A percentile compares a stretch with the other conserved stretches of the same genome.
Conservation (phyloP, 1,140 invertebrate genomes). For the Heliconius hewitsoni region DNA sequence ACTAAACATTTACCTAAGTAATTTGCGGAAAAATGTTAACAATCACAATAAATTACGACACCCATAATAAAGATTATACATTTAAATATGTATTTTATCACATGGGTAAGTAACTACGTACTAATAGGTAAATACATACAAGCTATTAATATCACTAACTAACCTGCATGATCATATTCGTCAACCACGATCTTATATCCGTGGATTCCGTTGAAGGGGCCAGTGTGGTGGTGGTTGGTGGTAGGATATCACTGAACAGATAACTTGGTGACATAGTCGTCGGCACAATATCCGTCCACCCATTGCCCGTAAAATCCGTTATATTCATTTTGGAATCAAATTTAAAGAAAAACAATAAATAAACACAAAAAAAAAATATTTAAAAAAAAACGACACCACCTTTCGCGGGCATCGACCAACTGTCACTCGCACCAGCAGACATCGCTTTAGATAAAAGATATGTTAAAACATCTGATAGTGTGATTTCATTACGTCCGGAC, state of each 20-base stretch:
- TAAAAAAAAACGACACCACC: conserved; percentile 33
- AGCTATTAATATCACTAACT: conserved; percentile 20
- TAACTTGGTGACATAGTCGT: not conserved
- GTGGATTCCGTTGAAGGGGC: conserved; percentile 41
- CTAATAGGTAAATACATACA: not conserved
- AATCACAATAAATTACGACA: conserved; percentile 1
- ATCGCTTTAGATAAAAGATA: conserved; percentile 41
- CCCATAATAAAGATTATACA: not conserved
- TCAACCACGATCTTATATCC: conserved; percentile 54
- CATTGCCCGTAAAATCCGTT: conserved; percentile 44
- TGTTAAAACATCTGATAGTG: conserved; percentile 60
- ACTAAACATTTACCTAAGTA: not conserved
- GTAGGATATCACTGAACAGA: conserved; percentile 25
- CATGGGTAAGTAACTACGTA: not conserved
- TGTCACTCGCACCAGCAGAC: conserved; percentile 18
- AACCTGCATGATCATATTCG: conserved; percentile 59
- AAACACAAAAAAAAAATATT: conserved; percentile 10
- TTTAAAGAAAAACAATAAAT: conserved; percentile 24
- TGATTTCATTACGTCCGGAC: conserved; percentile 42
- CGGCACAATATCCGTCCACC: conserved; percentile 41
- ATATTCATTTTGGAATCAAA: conserved; percentile 54
- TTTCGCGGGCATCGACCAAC: conserved; percentile 8
- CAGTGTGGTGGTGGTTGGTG: conserved; percentile 45
- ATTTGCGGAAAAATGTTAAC: not conserved
- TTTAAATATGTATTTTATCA: not conserved